These are phyloP conservation scores for Sebastes nivosus DNA, from an alignment of 2,797 vertebrate genomes.

Conservation along the genomic window DNA sequence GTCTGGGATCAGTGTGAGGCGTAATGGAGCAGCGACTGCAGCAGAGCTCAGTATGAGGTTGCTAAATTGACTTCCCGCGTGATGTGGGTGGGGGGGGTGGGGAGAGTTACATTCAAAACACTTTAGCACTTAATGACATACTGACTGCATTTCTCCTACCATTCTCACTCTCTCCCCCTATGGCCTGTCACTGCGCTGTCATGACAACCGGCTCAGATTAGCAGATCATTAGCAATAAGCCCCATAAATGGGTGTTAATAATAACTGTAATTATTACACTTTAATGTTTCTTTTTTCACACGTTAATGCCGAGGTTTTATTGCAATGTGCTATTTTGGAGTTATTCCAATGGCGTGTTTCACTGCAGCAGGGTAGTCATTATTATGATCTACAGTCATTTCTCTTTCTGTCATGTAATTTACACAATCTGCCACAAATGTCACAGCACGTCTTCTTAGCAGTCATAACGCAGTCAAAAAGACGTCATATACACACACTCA, in stretches of 20 bases:
- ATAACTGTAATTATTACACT: conserved; percentile 33
- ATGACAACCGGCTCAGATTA: conserved; percentile 62
- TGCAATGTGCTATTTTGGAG: background rate
- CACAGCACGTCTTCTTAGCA: background rate
- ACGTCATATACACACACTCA: background rate
- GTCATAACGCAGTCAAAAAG: background rate
- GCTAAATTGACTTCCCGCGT: conserved; percentile 53
- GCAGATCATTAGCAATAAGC: conserved; percentile 28
- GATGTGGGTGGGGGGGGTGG: background rate
- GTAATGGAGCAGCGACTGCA: conserved; percentile 44
- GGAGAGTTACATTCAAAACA: conserved; percentile 22
- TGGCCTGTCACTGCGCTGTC: conserved; percentile 38
- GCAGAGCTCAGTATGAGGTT: conserved; percentile 32
- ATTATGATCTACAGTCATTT: background rate
- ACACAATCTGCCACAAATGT: background rate
- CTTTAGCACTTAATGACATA: conserved; percentile 36
- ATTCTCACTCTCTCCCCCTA: background rate
- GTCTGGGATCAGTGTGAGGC: conserved; percentile 4
- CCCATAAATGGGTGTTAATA: conserved; percentile 25
- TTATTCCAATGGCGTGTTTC: background rate
- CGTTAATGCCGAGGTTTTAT: conserved; percentile 20
- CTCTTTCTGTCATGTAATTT: background rate
- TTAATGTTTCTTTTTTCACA: conserved; percentile 1
- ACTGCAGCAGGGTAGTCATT: background rate
- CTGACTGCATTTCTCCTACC: conserved; percentile 7